Evolutionary conservation across 2,797 vertebrate species (phyloP).

Genomic region (Typhlichthys eigenmanni): DNA sequence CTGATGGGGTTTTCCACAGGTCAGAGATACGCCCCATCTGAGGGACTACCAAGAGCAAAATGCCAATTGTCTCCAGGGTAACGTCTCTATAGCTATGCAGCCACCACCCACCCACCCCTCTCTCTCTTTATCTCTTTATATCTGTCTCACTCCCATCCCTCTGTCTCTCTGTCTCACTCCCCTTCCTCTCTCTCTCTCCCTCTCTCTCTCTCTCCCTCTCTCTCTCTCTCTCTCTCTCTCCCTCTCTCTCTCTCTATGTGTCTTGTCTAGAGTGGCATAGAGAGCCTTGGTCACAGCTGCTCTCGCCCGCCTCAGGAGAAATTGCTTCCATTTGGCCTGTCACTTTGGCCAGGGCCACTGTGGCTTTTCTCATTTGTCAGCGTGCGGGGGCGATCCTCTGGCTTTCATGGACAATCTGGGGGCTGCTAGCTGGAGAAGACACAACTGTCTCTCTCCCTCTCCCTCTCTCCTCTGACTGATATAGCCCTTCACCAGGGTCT

Average conservation of each 20-base stretch:
- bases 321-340: constrained; percentile 87
- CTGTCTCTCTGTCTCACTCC: no score
- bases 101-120: constrained; percentile 18
- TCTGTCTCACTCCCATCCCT: constrained; percentile 28
- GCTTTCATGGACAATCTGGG: constrained; percentile 74
- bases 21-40: constrained; percentile 53
- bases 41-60: constrained; percentile 67
- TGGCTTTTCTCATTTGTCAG: constrained; percentile 84
- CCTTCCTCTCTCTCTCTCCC: neutral
- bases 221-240: constrained; percentile 11
- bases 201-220: neutral
- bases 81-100: constrained; percentile 40
- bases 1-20: constrained; percentile 65
- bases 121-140: constrained; percentile 60
- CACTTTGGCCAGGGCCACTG: constrained; percentile 74
- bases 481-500: constrained; percentile 58
- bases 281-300: constrained; percentile 78
- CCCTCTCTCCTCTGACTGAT: constrained; percentile 42
- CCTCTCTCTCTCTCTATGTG: constrained; percentile 26
- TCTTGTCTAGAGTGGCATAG: constrained; percentile 66
- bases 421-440: constrained; percentile 60
- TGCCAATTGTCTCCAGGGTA: constrained; percentile 65
- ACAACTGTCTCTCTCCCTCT: constrained; percentile 24
- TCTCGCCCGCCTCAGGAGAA: constrained; percentile 79
- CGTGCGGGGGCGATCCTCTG: constrained; percentile 70